These are phyloP conservation scores for Glareola pratincola DNA, from an alignment of 2,113 vertebrate species.

Conservation along the genomic window DNA sequence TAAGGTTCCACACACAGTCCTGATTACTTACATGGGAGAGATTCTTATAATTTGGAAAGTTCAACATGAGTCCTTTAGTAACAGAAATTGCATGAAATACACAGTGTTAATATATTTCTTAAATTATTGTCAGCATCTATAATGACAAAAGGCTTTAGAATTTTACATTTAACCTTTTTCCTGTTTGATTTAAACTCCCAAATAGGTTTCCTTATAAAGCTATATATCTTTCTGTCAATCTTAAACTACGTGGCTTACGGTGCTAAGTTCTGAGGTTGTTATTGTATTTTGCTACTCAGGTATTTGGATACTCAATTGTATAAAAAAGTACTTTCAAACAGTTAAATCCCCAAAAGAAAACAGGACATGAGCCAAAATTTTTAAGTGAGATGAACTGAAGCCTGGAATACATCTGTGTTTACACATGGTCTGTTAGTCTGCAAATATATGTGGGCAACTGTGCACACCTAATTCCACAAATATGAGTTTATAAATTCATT, in stretches of 20 bases:
- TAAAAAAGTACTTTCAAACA: neutral
- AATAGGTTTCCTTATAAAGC: neutral
- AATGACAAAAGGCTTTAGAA: neutral
- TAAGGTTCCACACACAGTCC: neutral
- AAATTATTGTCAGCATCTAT: neutral
- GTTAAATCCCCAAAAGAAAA: constrained; percentile 57
- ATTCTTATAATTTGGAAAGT: neutral
- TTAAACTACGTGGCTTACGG: neutral
- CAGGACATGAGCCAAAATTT: constrained; percentile 54
- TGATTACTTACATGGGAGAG: neutral
- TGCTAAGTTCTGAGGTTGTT: neutral
- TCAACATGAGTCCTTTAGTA: neutral
- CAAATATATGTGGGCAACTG: constrained; percentile 68
- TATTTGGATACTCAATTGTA: neutral
- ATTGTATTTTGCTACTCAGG: neutral
- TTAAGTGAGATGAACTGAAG: constrained; percentile 61
- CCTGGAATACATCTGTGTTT: constrained; percentile 66
- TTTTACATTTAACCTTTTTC: neutral
- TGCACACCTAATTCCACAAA: constrained; percentile 65
- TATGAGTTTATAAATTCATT: constrained; percentile 42
- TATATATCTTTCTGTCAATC: neutral
- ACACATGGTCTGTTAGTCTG: constrained; percentile 68
- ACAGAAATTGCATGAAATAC: neutral
- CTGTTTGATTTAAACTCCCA: neutral
- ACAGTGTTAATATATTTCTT: neutral